Base-by-base conservation (phyloP, 2,113 vertebrate genomes). In the Halcyon malimbica region DNA sequence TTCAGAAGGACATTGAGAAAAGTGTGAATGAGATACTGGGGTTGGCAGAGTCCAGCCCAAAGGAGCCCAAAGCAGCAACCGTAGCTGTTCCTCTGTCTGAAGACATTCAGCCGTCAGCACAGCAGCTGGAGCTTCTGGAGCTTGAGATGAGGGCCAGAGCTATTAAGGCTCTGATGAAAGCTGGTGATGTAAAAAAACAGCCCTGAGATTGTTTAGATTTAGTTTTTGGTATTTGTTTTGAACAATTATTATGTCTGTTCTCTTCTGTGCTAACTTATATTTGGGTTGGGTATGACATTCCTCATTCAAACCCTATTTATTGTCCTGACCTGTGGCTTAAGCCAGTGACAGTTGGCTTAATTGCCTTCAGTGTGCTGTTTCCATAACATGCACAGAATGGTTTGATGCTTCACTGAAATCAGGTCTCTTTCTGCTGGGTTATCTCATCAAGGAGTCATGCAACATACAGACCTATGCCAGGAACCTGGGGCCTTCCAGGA, bases 101-200 rank as follows among this genome's bases (percentile, higher is more conserved):
- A 64, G 97, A 98, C 6, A 94, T 98, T 77, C 98, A 98, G 76
- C 99, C 99, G 2, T 99, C 99, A 9, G 98, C 99, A 44, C 99
- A 99, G 89, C 99, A 99, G 87, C 98, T 99, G 96, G 99, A 99
- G 90, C 98, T 99, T 17, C 98, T 99, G 50, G 99, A 99, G 96
- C 95, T 99, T 4, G 99, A 99, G 92, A 99, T 99, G 99, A 99
- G 99, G 83, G 99, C 99, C 2, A 98, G 99, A 82, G 99, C 99
- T 60, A 99, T 99, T 94, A 99, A 99, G 94, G 99, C 99, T 42
- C 97, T 99, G 12, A 99, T 99, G 99, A 99, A 99, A 97, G 99
- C 99, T 83, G 98, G 98, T 23, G 98, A 99, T 78, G 96, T 97
- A 16, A 99, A 98, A 91, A 99, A 98, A 78, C 93, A 97, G 65